Conservation (phyloP, 1,140 invertebrate genomes). For the Macrobrachium rosenbergii region DNA sequence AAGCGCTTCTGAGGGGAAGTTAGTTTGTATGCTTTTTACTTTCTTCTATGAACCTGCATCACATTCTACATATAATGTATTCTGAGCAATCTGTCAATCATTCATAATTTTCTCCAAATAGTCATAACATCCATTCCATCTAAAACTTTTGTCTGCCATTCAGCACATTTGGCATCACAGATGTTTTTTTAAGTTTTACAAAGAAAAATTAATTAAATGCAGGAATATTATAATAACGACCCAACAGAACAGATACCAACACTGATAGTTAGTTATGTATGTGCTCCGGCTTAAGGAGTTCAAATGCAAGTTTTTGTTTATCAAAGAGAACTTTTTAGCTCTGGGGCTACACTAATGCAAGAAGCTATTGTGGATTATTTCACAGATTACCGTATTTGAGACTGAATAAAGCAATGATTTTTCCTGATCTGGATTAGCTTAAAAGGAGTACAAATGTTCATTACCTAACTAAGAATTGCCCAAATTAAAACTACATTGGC, state of each 20-base stretch:
- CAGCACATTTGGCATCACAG: slow-evolving; percentile 64
- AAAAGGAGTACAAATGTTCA: slow-evolving; percentile 62
- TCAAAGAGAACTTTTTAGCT: slow-evolving; percentile 60
- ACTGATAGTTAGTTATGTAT: slow-evolving; percentile 61
- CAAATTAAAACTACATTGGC: slow-evolving; percentile 67
- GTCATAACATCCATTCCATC: slow-evolving; percentile 48
- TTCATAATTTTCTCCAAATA: slow-evolving; percentile 52
- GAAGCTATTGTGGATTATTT: slow-evolving; percentile 62
- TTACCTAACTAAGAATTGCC: slow-evolving; percentile 67
- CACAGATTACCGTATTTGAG: slow-evolving; percentile 62
- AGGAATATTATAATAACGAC: slow-evolving; percentile 57
- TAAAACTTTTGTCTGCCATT: slow-evolving; percentile 60
- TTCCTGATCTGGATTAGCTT: slow-evolving; percentile 61
- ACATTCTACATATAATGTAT: slow-evolving; percentile 62
- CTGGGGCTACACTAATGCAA: slow-evolving; percentile 63
- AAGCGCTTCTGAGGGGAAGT: slow-evolving; percentile 53
- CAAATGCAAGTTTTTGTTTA: slow-evolving; percentile 62
- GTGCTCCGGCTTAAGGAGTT: slow-evolving; percentile 61
- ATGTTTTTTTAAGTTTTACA: slow-evolving; percentile 33
- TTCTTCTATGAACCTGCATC: slow-evolving; percentile 58
- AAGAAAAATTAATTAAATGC: slow-evolving; percentile 59
- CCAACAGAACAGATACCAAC: slow-evolving; percentile 58
- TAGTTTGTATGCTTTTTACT: background rate
- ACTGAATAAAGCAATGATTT: slow-evolving; percentile 62
- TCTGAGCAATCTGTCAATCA: slow-evolving; percentile 63